Evolutionary conservation across 2,797 vertebrate genomes (phyloP).

Genomic region (Cyprinodon diabolis): DNA sequence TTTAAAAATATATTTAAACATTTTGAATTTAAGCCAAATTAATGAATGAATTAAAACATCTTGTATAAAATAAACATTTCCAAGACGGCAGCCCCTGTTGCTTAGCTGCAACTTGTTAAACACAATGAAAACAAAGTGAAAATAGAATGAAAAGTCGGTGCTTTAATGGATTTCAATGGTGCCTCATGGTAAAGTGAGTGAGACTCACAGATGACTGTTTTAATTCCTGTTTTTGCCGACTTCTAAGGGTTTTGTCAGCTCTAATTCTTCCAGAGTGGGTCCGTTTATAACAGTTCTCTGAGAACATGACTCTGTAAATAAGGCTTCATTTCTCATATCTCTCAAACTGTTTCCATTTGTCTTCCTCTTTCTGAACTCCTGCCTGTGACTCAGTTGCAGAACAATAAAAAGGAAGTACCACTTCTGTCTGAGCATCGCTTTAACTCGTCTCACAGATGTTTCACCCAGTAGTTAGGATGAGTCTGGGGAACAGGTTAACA

Average conservation of each 20-base stretch:
- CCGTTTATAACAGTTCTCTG: not conserved
- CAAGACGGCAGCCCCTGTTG: not conserved
- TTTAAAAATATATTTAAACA: not conserved
- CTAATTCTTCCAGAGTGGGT: not conserved
- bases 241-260: not conserved
- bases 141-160: not conserved
- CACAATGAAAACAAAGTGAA: not conserved
- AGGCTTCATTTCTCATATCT: not conserved
- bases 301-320: not conserved
- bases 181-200: not conserved
- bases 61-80: too few species aligned
- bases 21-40: too few species aligned
- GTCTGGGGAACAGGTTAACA: not conserved
- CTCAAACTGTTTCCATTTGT: not conserved
- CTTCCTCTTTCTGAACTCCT: conserved; percentile 2
- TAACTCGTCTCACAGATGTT: not conserved
- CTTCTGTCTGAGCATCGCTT: not conserved
- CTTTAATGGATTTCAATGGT: not conserved
- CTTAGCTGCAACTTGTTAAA: not conserved
- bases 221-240: not conserved
- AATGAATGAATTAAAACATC: too few species aligned
- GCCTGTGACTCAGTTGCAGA: not conserved
- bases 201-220: not conserved
- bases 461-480: not conserved
- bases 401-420: not conserved